Conservation (phyloP, 2,113 vertebrate species). For the Lota lota region DNA sequence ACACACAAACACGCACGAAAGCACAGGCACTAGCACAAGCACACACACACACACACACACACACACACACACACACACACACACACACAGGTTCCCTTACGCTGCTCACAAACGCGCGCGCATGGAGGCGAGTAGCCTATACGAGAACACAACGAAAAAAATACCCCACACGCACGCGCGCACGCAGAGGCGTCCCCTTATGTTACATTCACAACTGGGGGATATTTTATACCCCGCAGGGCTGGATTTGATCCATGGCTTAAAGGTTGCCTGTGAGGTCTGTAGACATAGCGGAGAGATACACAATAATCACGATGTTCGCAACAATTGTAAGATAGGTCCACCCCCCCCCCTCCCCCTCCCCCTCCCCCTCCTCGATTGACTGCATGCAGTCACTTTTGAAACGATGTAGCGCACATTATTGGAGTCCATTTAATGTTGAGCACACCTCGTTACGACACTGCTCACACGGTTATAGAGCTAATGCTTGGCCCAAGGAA, state of each 20-base stretch:
- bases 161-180: slow-evolving; percentile 11
- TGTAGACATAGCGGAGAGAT: slow-evolving; percentile 53
- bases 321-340: slow-evolving; percentile 60
- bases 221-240: slow-evolving; percentile 69
- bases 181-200: slow-evolving; percentile 52
- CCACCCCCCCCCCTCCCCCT: background rate
- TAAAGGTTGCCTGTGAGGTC: slow-evolving; percentile 73
- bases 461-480: too few relatives aligned
- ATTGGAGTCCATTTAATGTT: too few relatives aligned
- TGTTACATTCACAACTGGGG: slow-evolving; percentile 62
- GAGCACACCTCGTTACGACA: too few relatives aligned
- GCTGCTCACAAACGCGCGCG: slow-evolving; percentile 14
- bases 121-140: background rate
- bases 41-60: slow-evolving; percentile 46
- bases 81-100: slow-evolving; percentile 7
- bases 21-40: too few relatives aligned
- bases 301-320: slow-evolving; percentile 71
- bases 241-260: slow-evolving; percentile 76
- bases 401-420: too few relatives aligned
- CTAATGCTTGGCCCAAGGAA: too few relatives aligned
- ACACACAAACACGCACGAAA: slow-evolving; percentile 34
- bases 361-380: slow-evolving; percentile 14
- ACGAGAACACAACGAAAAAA: too few relatives aligned
- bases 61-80: slow-evolving; percentile 43
- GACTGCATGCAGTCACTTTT: slow-evolving; percentile 45